Base-by-base conservation (phyloP, 2,888 invertebrate species). In the Blastobasis adustella region DNA sequence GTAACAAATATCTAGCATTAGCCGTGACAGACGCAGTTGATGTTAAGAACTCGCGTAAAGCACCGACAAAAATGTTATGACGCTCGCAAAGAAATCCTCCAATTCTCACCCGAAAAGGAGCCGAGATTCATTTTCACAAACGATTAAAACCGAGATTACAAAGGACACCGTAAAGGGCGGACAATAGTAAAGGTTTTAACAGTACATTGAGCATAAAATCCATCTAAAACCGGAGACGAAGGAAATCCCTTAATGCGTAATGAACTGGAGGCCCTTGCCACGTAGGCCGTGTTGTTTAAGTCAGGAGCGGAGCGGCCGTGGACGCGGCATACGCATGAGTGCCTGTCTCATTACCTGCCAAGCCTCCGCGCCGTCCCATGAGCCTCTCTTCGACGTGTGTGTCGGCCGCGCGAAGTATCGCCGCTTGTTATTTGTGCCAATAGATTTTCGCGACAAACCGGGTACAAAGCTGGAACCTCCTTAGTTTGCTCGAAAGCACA, bases 401-500 rank as follows among this genome's bases (percentile, higher is more conserved):
- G 45, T 51, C 37, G n/a, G 10, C 43, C 46, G 49, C 46, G 4
- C 50, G 41, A 49, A 64, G 67, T 65, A 71, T 73, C 69, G 69
- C 66, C 69, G 69, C 71, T 75, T 72, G 71, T 79, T 73, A 74
- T 73, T 78, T 76, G 74, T 72, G 67, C 70, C 76, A 62, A 73
- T 74, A 74, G 73, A 64, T 74, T 70, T 74, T 71, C 69, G 69
- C 70, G 69, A 70, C 76, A 74, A 79, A 73, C 76, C 67, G 69
- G 62, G 63, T 62, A 76, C 79, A 80, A 81, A 82, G 82, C 78
- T 71, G 69, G 71, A 76, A 77, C 72, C 76, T 74, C 76, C 79
- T 87, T 83, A 83, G 81, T 82, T 73, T 82, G 84, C 79, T 84
- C 66, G 74, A 79, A 65, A 73, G 79, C 84, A 87, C 85, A 86